A percentile compares a stretch with the other conserved stretches of the same genome.
These are phyloP conservation scores for Mactra quadrangularis DNA, from an alignment of 1,140 invertebrate genomes.

Conservation along the genomic window DNA sequence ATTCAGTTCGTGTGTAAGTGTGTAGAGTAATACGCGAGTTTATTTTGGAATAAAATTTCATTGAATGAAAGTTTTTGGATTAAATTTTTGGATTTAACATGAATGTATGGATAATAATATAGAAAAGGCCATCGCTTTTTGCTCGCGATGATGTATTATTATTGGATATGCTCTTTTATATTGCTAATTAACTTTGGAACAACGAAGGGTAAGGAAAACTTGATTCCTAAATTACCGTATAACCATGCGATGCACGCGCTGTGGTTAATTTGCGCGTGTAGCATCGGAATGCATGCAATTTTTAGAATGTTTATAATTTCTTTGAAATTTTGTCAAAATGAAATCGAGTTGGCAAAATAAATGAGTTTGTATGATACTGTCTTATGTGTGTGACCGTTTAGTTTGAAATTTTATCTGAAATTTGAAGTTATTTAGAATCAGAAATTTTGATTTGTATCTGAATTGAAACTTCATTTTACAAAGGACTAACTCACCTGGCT, in stretches of 20 bases:
- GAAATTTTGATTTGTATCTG: no score
- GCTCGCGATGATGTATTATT: constrained; percentile 13
- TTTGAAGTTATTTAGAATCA: no score
- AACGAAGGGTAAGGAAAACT: constrained; percentile 20
- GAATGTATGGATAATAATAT: not conserved
- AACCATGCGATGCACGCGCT: not conserved
- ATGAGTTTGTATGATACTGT: no score
- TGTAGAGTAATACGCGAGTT: constrained; percentile 5
- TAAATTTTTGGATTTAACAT: constrained; percentile 25
- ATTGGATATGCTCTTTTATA: constrained; percentile 21
- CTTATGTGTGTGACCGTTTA: no score
- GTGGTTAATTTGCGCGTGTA: no score
- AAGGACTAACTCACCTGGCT: no score
- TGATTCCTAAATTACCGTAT: constrained; percentile 19
- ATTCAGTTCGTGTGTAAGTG: constrained; percentile 10
- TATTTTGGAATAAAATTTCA: constrained; percentile 16
- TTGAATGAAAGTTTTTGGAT: not conserved
- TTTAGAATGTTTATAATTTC: no score
- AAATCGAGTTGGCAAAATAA: no score
- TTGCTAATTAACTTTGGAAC: constrained; percentile 4
- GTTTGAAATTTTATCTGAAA: no score
- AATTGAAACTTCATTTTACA: no score
- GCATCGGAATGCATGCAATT: no score
- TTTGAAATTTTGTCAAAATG: no score
- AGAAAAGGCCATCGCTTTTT: not conserved